phyloP scores from a whole-genome alignment of 1,140 invertebrate genomes.

The Drosophila punjabiensis region DNA sequence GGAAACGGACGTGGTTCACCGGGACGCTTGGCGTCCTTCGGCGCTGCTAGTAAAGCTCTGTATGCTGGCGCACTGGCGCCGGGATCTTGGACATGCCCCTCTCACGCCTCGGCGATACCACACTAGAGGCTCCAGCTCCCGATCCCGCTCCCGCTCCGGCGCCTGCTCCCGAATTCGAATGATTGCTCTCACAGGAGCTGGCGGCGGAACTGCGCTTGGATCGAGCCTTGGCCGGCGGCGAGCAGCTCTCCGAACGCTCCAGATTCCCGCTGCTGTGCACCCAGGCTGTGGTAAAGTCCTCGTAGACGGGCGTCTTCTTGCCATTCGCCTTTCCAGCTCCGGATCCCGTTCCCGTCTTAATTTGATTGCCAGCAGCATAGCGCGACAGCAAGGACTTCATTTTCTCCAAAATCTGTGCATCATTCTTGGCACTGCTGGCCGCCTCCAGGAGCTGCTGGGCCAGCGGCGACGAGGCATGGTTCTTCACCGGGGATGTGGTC shows the following conservation, averaged over 20 bases:
- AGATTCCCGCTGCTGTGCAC: conserved; percentile 90
- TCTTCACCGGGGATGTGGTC: conserved; percentile 86
- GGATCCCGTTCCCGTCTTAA: conserved; percentile 21
- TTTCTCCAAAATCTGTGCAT: conserved; percentile 89
- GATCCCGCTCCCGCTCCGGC: not conserved
- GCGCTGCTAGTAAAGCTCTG: conserved; percentile 84
- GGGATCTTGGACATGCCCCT: conserved; percentile 83
- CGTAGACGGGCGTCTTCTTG: conserved; percentile 87
- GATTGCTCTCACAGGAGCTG: conserved; percentile 75
- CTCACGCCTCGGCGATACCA: conserved; percentile 76
- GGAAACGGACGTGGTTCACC: conserved; percentile 25
- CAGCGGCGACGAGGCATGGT: conserved; percentile 87
- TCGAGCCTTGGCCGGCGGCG: conserved; percentile 72
- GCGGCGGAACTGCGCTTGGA: conserved; percentile 83
- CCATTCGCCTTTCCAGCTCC: conserved; percentile 23
- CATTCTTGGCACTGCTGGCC: conserved; percentile 89
- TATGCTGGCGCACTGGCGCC: conserved; percentile 82
- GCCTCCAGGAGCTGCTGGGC: conserved; percentile 90
- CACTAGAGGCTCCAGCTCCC: conserved; percentile 26
- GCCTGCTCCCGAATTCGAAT: conserved; percentile 52
- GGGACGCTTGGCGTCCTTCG: conserved; percentile 68
- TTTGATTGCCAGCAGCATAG: conserved; percentile 86
- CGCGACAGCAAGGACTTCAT: conserved; percentile 90
- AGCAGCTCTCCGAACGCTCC: conserved; percentile 85
- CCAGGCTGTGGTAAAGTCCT: conserved; percentile 90